Percentiles rank a stretch among this genome's conserved stretches.
These are phyloP conservation scores for Ecliptopera silaceata DNA, from an alignment of 2,888 invertebrate species.

Conservation along the genomic window DNA sequence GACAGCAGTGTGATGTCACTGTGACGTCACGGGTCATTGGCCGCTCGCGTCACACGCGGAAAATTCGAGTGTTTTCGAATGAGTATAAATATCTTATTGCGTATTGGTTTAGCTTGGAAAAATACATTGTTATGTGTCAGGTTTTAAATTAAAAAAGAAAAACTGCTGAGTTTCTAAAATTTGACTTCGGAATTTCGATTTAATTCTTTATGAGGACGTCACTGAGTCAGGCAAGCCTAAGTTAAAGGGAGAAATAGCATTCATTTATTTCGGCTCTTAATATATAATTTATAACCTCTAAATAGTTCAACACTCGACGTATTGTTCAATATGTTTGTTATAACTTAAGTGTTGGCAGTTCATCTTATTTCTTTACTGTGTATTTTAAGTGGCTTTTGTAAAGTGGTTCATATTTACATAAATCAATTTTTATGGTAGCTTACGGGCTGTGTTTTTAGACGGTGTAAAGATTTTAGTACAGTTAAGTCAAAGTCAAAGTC, in stretches of 20 bases:
- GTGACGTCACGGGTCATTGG: constrained; percentile 62
- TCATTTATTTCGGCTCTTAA: no score
- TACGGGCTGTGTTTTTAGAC: no score
- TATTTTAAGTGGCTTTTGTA: not conserved
- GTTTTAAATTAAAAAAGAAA: no score
- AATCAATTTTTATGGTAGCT: not conserved
- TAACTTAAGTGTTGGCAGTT: constrained; percentile 8
- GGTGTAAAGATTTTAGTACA: no score
- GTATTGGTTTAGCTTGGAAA: not conserved
- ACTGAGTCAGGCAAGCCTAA: no score
- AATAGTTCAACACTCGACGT: constrained; percentile 2
- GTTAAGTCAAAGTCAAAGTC: no score
- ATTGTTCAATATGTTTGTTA: not conserved
- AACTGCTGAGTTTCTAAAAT: no score
- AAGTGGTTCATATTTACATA: not conserved
- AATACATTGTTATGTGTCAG: no score
- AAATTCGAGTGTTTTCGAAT: constrained; percentile 31
- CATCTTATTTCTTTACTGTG: not conserved
- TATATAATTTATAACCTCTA: not conserved
- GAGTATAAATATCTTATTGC: constrained; percentile 9
- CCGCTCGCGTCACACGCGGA: constrained; percentile 43
- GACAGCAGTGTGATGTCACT: constrained; percentile 63
- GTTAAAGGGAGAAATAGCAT: no score
- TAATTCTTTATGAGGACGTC: no score
- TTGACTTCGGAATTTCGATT: no score